phyloP scores from a whole-genome alignment of 2,888 invertebrate genomes.

The Cecidostiba fungosa region DNA sequence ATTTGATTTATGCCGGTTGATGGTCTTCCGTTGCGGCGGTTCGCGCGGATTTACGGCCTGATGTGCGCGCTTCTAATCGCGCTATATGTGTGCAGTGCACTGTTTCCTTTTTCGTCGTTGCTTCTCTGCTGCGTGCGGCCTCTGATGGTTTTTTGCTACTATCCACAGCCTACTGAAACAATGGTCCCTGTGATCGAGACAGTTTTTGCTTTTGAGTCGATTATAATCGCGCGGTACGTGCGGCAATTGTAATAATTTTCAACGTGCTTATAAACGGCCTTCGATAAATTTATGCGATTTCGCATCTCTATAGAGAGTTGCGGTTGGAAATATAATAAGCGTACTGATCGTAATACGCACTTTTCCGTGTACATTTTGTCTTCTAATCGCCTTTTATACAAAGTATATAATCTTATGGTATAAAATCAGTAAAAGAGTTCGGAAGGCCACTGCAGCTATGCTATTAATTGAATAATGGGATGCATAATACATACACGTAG shows the following conservation, averaged over 20 bases:
- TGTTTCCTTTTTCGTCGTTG: neutral
- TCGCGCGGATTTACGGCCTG: neutral
- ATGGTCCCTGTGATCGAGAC: neutral
- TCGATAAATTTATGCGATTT: too few species aligned
- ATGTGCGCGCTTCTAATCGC: slow-evolving; percentile 6
- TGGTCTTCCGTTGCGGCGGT: slow-evolving; percentile 34
- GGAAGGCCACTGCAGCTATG: neutral
- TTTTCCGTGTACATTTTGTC: too few species aligned
- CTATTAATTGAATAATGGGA: slow-evolving; percentile 14
- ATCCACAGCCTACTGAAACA: too few species aligned
- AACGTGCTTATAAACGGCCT: neutral
- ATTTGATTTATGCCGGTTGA: slow-evolving; percentile 36
- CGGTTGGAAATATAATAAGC: too few species aligned
- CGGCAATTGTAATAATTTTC: neutral
- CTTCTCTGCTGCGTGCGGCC: neutral
- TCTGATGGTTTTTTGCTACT: neutral
- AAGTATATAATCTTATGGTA: too few species aligned
- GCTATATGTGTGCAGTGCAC: neutral
- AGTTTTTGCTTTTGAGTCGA: neutral
- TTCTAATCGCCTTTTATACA: too few species aligned
- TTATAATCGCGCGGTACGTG: neutral
- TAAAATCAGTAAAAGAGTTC: too few species aligned
- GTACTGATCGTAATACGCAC: too few species aligned
- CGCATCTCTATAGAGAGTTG: too few species aligned
- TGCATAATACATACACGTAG: neutral